Evolutionary conservation across 2,113 vertebrate species (phyloP), one percentile per base, ranked within the genome.

Genomic region (Sprattus sprattus): DNA sequence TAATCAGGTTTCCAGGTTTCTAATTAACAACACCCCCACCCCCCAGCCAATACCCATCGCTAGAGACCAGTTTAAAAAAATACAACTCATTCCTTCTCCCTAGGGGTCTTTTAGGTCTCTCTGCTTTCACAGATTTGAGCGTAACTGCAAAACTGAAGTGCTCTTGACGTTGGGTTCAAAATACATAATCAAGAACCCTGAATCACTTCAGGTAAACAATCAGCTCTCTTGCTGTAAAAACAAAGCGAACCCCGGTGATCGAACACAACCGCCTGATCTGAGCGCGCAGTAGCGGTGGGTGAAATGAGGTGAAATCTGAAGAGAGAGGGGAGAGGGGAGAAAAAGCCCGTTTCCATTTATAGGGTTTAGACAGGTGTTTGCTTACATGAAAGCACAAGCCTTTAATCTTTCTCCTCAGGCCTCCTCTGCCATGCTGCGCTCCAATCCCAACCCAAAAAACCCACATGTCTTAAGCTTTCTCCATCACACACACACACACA

Each of bases 371-470:
- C 89, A 90, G 89, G 89, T 93, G 88, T 87, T 91, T 89, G 83
- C 88, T 89, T 87, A 89, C 67, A 89, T 86, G 86, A 89, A 83
- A 88, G 54, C 82, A 84, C 78, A 92, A 92, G 91, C 91, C 91
- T 84, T 88, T 91, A 92, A 93, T 89, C 85, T 32, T 86, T 86
- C 7, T 71, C 83, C 83, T 71, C 45, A 7, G 89, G 83, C 86
- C 85, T 85, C 81, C 44, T 25, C 54, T 86, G 71, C 18, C 45
- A 71, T 89, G 20, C 84, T 32, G 91, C 49, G 89, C 88, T 75
- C 82, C 54, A 6, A 87, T 64, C 81, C 82, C 50, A 89, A 92
- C 88, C 83, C 57, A 86, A 32, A 82, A 60, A 20, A 67, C 25
- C 28, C 32, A 83, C n/a, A 25, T 78, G 83, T 71, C 83, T 54